phyloP scores from a whole-genome alignment of 2,888 invertebrate species.

The Macrosiphum euphorbiae region DNA sequence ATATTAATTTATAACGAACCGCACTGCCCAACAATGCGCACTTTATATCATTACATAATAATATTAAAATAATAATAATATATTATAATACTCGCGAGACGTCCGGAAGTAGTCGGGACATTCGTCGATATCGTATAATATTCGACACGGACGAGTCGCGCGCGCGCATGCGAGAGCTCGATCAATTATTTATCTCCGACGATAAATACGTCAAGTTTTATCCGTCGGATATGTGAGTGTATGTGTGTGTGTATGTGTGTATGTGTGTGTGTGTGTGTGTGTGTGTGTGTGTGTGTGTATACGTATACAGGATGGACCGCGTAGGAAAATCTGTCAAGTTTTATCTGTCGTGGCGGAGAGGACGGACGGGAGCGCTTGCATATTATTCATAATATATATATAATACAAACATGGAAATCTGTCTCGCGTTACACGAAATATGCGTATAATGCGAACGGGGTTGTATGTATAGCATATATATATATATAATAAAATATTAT shows the following conservation, averaged over 20 bases:
- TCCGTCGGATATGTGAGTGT: neutral
- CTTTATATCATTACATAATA: neutral
- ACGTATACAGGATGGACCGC: neutral
- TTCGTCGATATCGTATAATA: neutral
- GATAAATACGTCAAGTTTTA: conserved; percentile 44
- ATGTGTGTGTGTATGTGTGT: no score
- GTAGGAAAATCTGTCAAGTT: conserved; percentile 43
- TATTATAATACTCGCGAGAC: neutral
- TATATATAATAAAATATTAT: conserved; percentile 1
- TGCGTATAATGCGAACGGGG: neutral
- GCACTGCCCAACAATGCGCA: neutral
- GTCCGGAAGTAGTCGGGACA: neutral
- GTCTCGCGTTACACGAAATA: conserved; percentile 3
- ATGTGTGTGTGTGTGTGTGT: no score
- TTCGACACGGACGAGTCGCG: neutral
- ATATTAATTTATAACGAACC: neutral
- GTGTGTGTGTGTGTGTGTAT: no score
- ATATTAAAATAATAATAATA: neutral
- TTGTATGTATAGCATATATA: neutral
- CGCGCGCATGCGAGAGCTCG: neutral
- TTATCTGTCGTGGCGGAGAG: conserved; percentile 14
- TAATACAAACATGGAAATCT: conserved; percentile 3
- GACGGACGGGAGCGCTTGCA: neutral
- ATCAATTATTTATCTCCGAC: conserved; percentile 39
- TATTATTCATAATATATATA: neutral